A percentile compares a stretch with the other conserved stretches of the same genome.
These are phyloP conservation scores for Drosophila nasuta DNA, from an alignment of 1,140 invertebrate species.

Conservation along the genomic window DNA sequence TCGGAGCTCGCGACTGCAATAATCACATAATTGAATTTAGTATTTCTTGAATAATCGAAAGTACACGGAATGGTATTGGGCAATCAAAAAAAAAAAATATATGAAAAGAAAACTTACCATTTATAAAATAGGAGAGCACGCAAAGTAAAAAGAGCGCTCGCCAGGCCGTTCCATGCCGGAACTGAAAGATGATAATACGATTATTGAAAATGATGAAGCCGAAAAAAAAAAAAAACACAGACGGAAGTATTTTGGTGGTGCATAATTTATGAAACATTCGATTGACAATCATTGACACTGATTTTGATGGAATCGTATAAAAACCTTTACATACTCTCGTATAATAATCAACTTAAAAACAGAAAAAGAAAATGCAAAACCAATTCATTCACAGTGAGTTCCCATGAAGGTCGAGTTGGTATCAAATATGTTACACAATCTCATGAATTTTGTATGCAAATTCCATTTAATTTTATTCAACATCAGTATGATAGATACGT, in stretches of 20 bases:
- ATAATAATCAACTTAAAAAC: too few species aligned
- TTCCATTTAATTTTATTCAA: too few species aligned
- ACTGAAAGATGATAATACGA: conserved; percentile 52
- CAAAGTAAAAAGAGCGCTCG: conserved; percentile 78
- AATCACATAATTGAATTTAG: not conserved
- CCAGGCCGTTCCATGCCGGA: conserved; percentile 82
- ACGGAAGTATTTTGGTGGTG: not conserved
- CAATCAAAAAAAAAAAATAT: conserved; percentile 4
- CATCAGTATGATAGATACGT: too few species aligned
- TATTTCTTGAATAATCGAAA: not conserved
- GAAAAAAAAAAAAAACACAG: too few species aligned
- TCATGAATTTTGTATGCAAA: too few species aligned
- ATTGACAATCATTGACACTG: too few species aligned
- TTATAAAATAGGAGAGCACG: conserved; percentile 72
- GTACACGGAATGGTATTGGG: not conserved
- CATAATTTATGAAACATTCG: not conserved
- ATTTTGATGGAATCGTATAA: too few species aligned
- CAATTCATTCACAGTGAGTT: too few species aligned
- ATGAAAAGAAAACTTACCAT: conserved; percentile 58
- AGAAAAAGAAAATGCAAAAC: too few species aligned
- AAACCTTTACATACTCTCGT: too few species aligned
- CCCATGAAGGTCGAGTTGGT: too few species aligned
- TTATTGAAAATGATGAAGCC: conserved; percentile 1
- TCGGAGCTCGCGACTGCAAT: conserved; percentile 80
- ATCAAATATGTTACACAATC: too few species aligned